Evolutionary conservation across 2,113 vertebrate species (phyloP), one percentile per base, ranked within the genome.

Genomic region (Pontoporia blainvillei): DNA sequence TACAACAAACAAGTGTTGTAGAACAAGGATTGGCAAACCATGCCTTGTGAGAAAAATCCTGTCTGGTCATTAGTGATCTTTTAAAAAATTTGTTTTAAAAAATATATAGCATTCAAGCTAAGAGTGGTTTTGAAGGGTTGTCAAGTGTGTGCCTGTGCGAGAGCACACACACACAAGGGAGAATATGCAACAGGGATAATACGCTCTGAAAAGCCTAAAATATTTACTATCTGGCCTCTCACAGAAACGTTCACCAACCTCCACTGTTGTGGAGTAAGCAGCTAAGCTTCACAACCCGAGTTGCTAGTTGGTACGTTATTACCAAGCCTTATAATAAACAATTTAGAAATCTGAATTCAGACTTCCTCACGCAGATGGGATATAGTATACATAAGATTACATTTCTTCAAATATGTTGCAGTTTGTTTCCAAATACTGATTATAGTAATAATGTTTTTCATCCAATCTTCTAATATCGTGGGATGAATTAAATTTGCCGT

Each of bases 281-380:
- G 76, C 3, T 81, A 20, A 69, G 25, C 20, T 66, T 64, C 41
- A 73, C 15, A 73, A 20, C 66, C 6, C 12, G 8, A 52, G 5
- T 44, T 89, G 20, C 8, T 59, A 36, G 17, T 31, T 85, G 39
- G 20, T 41, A 8, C 14, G 69, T 79, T 49, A 72, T 71, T 57
- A 62, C 31, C 18, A 87, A 88, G 1, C 44, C 36, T 49, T 71
- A n/a, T 25, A 66, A 31, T 15, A 72, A 78, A 52, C 21, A 81
- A n/a, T 71, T 83, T 91, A 84, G 36, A 89, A 95, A 75, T 23
- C 44, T 90, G 31, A 87, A 57, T 46, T 91, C 29, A 52, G n/a
- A 85, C 21, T 89, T 85, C 52, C 39, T 87, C 79, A 15, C 36
- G 13, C 23, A 13, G 20, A 87, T 15, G 3, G 17, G 15, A 8